These are phyloP conservation scores for Hirundo rustica DNA, from an alignment of 2,797 vertebrate genomes.

Conservation along the genomic window DNA sequence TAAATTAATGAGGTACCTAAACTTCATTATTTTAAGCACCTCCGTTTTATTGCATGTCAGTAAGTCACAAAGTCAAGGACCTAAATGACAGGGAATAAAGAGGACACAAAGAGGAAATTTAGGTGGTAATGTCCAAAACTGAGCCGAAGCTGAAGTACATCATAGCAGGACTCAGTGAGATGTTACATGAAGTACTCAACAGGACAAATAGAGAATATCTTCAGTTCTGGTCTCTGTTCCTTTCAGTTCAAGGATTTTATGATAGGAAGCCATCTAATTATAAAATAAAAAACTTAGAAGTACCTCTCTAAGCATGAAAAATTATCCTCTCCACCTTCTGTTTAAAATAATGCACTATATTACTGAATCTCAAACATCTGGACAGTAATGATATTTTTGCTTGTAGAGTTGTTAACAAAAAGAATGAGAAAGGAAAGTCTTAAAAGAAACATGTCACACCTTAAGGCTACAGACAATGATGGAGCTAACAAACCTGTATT, in stretches of 20 bases:
- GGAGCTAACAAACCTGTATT: slow-evolving; percentile 1
- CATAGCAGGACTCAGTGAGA: not conserved
- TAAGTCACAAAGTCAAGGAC: not conserved
- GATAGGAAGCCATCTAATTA: not conserved
- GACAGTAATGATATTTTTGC: not conserved
- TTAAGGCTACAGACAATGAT: not conserved
- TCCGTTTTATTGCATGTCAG: not conserved
- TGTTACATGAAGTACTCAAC: not conserved
- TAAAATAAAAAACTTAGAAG: not conserved
- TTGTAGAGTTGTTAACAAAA: not conserved
- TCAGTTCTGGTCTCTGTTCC: not conserved
- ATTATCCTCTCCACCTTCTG: not conserved
- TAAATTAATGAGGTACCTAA: not conserved
- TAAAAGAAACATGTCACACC: not conserved
- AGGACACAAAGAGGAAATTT: not conserved
- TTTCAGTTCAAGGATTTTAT: not conserved
- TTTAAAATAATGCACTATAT: not conserved
- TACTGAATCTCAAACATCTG: not conserved
- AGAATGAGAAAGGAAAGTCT: not conserved
- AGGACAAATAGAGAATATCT: not conserved
- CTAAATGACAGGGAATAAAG: not conserved
- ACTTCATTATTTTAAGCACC: not conserved
- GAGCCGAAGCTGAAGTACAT: not conserved
- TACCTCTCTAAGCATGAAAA: not conserved
- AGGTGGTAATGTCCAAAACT: not conserved